Base-by-base conservation (phyloP, 2,888 invertebrate genomes). In the Allolobophora icterica region DNA sequence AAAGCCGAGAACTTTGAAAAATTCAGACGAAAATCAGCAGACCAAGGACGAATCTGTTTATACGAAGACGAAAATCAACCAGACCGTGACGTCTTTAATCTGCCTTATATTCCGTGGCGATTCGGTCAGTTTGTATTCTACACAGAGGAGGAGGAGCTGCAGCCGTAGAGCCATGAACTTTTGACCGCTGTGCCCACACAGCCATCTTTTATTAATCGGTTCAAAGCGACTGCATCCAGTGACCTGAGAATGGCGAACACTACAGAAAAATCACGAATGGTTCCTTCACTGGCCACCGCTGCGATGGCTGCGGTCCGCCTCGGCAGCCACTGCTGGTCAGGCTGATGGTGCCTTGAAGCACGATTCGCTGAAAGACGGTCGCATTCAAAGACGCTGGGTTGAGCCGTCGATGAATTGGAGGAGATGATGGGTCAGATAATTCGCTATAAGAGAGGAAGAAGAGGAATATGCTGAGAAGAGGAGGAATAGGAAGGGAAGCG, bases 201-300 rank as follows among this genome's bases (percentile, higher is more conserved):
- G 71, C 71, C n/a, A 52, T 71, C 71, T 71, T 71, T 71, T 71
- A 71, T n/a, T 71, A 71, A 71, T 52, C 52, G 52, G 52, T 71
- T 71, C n/a, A 71, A 30, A 71, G 6, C 71, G n/a, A 71, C 71
- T 71, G 71, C 71, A 8, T 71, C 71, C 8, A n/a, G 71, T n/a
- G 71, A n/a, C n/a, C 71, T n/a, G n/a, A 30, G 71, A 71, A 71
- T 71, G 71, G n/a, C 30, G 71, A n/a, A 71, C 71, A n/a, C 71
- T 8, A 71, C 30, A 30, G 71, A n/a, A 24, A 58, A 71, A 30
- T n/a, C 6, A 71, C 30, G 4, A 71, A 71, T 71, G 71, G 71
- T n/a, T 71, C 71, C 13, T 71, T 71, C 30, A 52, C n/a, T n/a
- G 6, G n/a, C 71, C n/a, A n/a, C 71, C n/a, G 71, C 71, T 11